phyloP scores from a whole-genome alignment of 2,888 invertebrate genomes.

The Pseudanteris insignis region DNA sequence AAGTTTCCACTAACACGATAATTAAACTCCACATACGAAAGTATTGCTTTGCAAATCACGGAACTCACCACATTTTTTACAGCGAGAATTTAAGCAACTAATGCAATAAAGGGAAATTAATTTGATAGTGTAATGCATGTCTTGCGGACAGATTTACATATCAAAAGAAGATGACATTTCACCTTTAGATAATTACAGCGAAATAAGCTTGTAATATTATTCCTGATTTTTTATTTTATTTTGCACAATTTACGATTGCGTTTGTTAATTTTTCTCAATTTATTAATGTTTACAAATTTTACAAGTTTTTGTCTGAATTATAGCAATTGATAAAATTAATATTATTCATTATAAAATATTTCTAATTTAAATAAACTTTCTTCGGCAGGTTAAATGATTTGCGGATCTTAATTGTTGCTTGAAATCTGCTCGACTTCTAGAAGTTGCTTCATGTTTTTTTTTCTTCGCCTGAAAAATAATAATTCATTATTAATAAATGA shows the following conservation, averaged over 20 bases:
- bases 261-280: slow-evolving; percentile 1
- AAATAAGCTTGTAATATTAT: background rate
- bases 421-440: slow-evolving; percentile 73
- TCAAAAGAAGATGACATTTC: slow-evolving; percentile 54
- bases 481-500: too few relatives aligned
- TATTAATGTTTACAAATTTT: background rate
- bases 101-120: too few relatives aligned
- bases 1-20: too few relatives aligned
- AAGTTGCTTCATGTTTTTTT: slow-evolving; percentile 44
- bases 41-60: too few relatives aligned
- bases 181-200: slow-evolving; percentile 45
- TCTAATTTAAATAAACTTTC: slow-evolving; percentile 1
- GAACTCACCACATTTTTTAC: too few relatives aligned
- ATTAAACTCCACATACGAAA: too few relatives aligned
- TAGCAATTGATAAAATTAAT: too few relatives aligned
- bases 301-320: too few relatives aligned
- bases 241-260: background rate
- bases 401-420: slow-evolving; percentile 73
- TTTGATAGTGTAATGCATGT: too few relatives aligned
- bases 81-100: too few relatives aligned
- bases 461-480: slow-evolving; percentile 37
- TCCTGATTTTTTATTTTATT: too few relatives aligned
- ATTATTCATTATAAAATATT: too few relatives aligned
- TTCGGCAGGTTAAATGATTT: slow-evolving; percentile 61
- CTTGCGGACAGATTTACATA: slow-evolving; percentile 20